These are phyloP conservation scores for Imbricaverruca yamaguchii DNA, from an alignment of 2,888 invertebrate species.

Conservation along the genomic window DNA sequence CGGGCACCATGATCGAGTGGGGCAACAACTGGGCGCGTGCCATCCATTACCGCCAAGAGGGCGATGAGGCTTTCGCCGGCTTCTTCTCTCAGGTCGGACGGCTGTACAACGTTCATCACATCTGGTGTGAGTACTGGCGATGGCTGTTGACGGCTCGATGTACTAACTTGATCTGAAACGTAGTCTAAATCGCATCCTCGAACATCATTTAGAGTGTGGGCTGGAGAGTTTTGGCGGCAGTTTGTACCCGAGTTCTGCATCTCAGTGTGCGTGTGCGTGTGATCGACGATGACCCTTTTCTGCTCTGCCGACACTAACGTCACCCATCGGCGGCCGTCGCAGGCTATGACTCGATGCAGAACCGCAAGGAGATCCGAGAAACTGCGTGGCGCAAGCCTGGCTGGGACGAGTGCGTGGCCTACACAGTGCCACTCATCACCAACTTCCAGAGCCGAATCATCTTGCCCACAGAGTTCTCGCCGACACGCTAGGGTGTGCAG, in stretches of 20 bases:
- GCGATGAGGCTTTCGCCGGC: slow-evolving; percentile 93
- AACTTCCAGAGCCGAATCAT: slow-evolving; percentile 96
- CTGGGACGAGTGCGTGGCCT: slow-evolving; percentile 99
- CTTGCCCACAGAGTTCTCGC: slow-evolving; percentile 89
- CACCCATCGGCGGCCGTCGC: slow-evolving; percentile 33
- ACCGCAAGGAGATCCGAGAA: slow-evolving; percentile 89
- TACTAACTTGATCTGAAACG: no score
- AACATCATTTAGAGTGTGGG: no score
- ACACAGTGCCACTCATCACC: slow-evolving; percentile 93
- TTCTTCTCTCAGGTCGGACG: slow-evolving; percentile 97
- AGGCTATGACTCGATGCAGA: slow-evolving; percentile 90
- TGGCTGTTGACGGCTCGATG: no score
- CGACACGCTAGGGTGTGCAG: slow-evolving; percentile 60
- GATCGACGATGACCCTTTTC: no score
- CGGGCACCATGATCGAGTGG: slow-evolving; percentile 99
- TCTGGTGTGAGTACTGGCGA: slow-evolving; percentile 79
- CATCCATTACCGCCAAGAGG: slow-evolving; percentile 74
- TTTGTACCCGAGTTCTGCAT: background rate
- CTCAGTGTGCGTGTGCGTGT: background rate
- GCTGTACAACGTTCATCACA: slow-evolving; percentile 94
- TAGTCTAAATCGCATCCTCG: no score
- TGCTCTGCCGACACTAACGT: background rate
- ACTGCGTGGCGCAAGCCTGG: slow-evolving; percentile 96
- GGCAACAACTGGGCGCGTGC: slow-evolving; percentile 98
- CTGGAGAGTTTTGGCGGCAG: no score